phyloP scores from a whole-genome alignment of 2,797 vertebrate genomes.

The Monodelphis domestica region DNA sequence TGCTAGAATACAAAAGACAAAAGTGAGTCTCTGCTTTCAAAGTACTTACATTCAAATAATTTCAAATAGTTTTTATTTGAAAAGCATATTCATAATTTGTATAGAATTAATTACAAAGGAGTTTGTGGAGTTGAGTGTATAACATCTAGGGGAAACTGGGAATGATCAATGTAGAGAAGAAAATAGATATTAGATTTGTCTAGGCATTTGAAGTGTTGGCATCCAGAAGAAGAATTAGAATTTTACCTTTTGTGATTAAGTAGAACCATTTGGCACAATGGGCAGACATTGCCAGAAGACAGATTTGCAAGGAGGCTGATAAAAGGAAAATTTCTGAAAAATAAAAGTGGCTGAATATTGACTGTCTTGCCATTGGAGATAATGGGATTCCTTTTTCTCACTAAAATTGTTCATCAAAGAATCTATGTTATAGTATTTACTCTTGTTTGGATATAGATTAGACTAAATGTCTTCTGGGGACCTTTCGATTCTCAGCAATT shows the following conservation, averaged over 20 bases:
- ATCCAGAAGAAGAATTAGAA: not conserved
- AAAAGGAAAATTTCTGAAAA: not conserved
- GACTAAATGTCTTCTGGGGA: not conserved
- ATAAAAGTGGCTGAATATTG: not conserved
- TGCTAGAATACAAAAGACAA: not conserved
- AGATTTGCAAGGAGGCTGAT: too few species aligned
- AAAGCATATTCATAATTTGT: too few species aligned
- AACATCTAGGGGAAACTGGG: not conserved
- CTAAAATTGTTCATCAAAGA: not conserved
- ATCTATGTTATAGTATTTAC: not conserved
- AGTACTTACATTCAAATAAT: too few species aligned
- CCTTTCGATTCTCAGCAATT: not conserved
- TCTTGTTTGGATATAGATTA: not conserved
- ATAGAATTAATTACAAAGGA: not conserved
- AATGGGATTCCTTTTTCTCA: not conserved
- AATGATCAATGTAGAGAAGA: slow-evolving; percentile 34
- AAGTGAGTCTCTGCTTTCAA: too few species aligned
- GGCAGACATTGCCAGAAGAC: not conserved
- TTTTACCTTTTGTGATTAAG: not conserved
- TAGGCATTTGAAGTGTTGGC: not conserved
- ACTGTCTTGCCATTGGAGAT: not conserved
- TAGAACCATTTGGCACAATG: not conserved
- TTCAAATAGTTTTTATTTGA: too few species aligned
- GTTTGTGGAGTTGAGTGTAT: not conserved
- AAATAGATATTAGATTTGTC: not conserved